phyloP scores from a whole-genome alignment of 2,888 invertebrate genomes.

The Antheraea assamensis region DNA sequence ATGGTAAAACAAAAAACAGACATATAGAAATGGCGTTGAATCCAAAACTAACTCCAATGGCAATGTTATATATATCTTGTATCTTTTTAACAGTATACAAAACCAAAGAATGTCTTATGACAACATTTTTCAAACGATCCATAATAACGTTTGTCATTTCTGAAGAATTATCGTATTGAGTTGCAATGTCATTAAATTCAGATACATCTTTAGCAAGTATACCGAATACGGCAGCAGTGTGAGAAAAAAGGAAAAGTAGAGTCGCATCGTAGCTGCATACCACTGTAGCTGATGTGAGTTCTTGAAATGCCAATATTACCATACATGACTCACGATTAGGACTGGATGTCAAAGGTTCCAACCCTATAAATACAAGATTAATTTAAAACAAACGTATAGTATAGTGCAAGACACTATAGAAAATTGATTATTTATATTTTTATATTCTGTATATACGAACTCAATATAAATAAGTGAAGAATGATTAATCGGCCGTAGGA shows the following conservation, averaged over 20 bases:
- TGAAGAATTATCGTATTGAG: conserved; percentile 24
- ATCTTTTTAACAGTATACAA: conserved; percentile 40
- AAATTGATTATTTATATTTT: no score
- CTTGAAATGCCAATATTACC: conserved; percentile 39
- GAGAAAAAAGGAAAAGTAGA: conserved; percentile 44
- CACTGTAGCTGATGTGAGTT: conserved; percentile 34
- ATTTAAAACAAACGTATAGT: conserved; percentile 15
- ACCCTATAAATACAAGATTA: conserved; percentile 31
- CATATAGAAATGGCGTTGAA: conserved; percentile 42
- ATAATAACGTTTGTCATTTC: conserved; percentile 27
- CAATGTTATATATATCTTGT: conserved; percentile 38
- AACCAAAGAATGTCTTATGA: conserved; percentile 37
- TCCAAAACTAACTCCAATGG: conserved; percentile 40
- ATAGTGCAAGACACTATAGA: no score
- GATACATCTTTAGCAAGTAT: conserved; percentile 41
- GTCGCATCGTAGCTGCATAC: conserved; percentile 40
- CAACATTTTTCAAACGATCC: conserved; percentile 34
- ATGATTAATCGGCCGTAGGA: no score
- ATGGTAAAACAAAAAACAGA: conserved; percentile 44
- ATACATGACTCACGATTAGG: conserved; percentile 44
- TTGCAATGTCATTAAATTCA: conserved; percentile 28
- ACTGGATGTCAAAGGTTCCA: conserved; percentile 33
- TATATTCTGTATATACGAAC: no score
- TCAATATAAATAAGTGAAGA: no score
- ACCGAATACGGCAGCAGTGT: conserved; percentile 42